Conservation (phyloP, 1,140 invertebrate genomes). For the Ceratina australensis region DNA sequence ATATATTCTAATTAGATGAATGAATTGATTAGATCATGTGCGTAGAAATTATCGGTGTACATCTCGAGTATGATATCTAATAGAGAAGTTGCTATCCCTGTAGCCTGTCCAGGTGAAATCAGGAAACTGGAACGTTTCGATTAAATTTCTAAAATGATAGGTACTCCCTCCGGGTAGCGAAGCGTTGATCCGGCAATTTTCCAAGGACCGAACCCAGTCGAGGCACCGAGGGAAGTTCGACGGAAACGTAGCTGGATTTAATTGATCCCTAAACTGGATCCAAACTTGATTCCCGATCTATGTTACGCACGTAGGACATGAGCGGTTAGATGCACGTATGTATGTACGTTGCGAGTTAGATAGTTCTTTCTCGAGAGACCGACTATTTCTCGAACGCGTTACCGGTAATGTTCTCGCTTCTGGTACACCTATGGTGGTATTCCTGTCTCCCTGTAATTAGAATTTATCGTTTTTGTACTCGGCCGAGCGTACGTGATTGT, state of each 20-base stretch:
- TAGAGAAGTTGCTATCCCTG: background rate
- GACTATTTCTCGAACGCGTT: background rate
- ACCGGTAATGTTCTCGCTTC: background rate
- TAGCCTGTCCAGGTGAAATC: background rate
- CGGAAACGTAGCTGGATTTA: background rate
- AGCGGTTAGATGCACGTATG: background rate
- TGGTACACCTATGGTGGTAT: background rate
- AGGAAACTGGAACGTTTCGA: background rate
- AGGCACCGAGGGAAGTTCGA: background rate
- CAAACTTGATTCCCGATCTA: background rate
- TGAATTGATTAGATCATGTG: no score
- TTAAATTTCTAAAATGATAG: background rate
- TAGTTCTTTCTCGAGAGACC: conserved; percentile 7
- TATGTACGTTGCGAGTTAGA: background rate
- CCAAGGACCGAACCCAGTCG: background rate
- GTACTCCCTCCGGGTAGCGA: background rate
- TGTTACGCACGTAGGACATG: background rate
- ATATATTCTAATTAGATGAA: no score
- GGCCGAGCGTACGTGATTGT: conserved; percentile 19
- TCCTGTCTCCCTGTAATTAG: conserved; percentile 37
- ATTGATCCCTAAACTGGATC: background rate
- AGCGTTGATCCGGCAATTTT: conserved; percentile 11
- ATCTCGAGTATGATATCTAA: background rate
- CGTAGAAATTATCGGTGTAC: background rate
- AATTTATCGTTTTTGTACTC: conserved; percentile 45